Evolutionary conservation across 2,797 vertebrate genomes (phyloP).

Genomic region (Helicolenus hilgendorfi): DNA sequence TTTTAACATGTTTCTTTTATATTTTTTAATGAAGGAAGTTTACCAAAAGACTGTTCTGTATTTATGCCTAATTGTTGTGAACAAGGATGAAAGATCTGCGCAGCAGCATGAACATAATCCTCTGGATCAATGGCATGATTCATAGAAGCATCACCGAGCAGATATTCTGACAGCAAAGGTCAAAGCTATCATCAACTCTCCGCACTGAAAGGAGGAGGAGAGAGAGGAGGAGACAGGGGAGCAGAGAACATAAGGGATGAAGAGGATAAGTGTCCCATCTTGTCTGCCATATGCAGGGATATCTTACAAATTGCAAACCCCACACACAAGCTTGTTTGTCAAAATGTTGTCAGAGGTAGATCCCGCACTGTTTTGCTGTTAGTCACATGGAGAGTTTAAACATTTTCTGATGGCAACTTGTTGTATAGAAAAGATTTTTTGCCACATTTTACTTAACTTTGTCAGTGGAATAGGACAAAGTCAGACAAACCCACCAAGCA

Average conservation of each 20-base stretch:
- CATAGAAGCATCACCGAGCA: slow-evolving; percentile 35
- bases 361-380: background rate
- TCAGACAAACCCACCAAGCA: background rate
- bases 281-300: background rate
- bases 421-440: background rate
- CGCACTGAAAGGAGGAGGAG: background rate
- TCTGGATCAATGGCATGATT: slow-evolving; percentile 45
- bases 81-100: slow-evolving; percentile 25
- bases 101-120: slow-evolving; percentile 36
- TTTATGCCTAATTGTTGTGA: slow-evolving; percentile 19
- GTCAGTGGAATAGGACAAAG: background rate
- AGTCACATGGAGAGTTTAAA: background rate
- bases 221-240: background rate
- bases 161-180: slow-evolving; percentile 64
- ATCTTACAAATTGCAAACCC: background rate
- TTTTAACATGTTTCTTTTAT: background rate
- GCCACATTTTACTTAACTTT: background rate
- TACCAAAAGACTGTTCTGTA: background rate
- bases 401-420: background rate
- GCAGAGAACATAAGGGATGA: background rate
- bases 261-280: background rate
- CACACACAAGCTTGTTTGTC: background rate
- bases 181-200: slow-evolving; percentile 45
- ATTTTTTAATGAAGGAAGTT: background rate
- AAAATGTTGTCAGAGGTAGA: background rate